Evolutionary conservation across 2,888 invertebrate species (phyloP), one percentile per base, ranked within the genome.

Genomic region (Seira musarum): DNA sequence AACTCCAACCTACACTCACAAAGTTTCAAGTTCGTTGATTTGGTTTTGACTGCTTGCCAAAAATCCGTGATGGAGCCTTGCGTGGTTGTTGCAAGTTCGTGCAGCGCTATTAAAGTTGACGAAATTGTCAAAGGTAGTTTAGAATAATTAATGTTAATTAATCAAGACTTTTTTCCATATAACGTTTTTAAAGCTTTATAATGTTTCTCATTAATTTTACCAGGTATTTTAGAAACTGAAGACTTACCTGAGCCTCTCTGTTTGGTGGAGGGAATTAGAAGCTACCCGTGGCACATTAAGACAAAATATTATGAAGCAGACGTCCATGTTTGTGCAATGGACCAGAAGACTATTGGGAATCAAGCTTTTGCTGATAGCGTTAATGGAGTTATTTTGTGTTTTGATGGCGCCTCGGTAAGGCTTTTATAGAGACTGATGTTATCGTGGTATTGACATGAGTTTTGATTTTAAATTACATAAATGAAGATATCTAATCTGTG

Each of bases 291-390:
- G 92, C 89, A 90, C 81, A 91, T 94, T 80, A 91, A 92, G 83
- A 94, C 93, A 53, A 94, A 94, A 88, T 94, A 94, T 89, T 94
- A 94, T 87, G 91, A 91, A 63, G 91, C 93, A 13, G 90, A 92
- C 87, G 90, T 93, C 40, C 88, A 91, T 83, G 87, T 94, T 21
- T 91, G 92, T 86, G 89, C 91, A 0, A 88, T 92, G 68, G 88
- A 90, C 86, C 87, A 88, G 85, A 89, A 91, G 82, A 90, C 89
- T 35, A 88, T 90, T 71, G 89, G 91, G 22, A 89, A 89, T 80
- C 88, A 91, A 83, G 88, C 89, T 57, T 89, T 91, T 85, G 89
- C 90, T 13, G 88, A 90, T 60, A 88, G 88, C 72, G 90, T 93
- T 3, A 91, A 93, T 88, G 93, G 93, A 21, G 87, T 93, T 64